phyloP scores from a whole-genome alignment of 2,797 vertebrate genomes.

The Chrosomus eos region DNA sequence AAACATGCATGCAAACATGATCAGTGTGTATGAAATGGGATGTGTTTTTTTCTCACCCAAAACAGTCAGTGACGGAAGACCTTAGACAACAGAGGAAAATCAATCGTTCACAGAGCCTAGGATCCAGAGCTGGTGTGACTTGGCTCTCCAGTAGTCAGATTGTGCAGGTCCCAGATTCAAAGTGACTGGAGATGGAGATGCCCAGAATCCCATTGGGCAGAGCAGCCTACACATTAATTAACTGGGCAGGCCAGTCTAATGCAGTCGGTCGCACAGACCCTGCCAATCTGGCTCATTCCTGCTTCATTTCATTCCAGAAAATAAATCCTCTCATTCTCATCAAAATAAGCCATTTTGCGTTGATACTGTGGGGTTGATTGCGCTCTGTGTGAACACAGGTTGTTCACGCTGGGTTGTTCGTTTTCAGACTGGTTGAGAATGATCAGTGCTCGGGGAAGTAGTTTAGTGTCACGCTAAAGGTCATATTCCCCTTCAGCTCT shows the following conservation, averaged over 20 bases:
- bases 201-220: slow-evolving; percentile 37
- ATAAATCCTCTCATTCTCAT: slow-evolving; percentile 55
- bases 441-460: background rate
- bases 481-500: background rate
- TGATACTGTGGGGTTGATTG: slow-evolving; percentile 48
- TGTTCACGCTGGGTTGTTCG: background rate
- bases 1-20: background rate
- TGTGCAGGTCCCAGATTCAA: slow-evolving; percentile 34
- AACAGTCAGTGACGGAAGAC: background rate
- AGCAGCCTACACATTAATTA: slow-evolving; percentile 60
- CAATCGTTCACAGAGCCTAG: background rate
- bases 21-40: background rate
- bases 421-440: slow-evolving; percentile 8
- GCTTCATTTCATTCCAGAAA: slow-evolving; percentile 39
- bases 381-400: slow-evolving; percentile 3
- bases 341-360: slow-evolving; percentile 59
- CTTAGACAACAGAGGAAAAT: slow-evolving; percentile 13
- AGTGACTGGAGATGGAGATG: slow-evolving; percentile 34
- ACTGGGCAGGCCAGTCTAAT: slow-evolving; percentile 49
- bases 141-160: slow-evolving; percentile 40
- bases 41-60: background rate
- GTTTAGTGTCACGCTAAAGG: background rate
- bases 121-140: slow-evolving; percentile 5
- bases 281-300: slow-evolving; percentile 58
- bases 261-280: slow-evolving; percentile 22